These are phyloP conservation scores for Taxidea taxus DNA, from an alignment of 2,113 vertebrate genomes.

Conservation along the genomic window DNA sequence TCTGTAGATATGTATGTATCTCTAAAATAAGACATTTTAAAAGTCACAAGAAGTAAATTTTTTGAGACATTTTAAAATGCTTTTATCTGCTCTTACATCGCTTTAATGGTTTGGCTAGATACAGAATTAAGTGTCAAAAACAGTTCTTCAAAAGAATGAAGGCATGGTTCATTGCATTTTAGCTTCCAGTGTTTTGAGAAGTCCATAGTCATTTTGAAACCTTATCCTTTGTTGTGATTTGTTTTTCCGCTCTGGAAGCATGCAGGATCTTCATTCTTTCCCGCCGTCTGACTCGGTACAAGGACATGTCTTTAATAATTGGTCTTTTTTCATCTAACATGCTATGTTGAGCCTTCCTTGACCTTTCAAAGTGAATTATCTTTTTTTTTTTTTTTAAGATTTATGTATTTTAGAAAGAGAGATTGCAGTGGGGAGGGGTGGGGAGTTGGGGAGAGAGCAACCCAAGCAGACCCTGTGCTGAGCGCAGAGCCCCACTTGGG, in stretches of 20 bases:
- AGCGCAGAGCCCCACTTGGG: neutral
- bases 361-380: neutral
- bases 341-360: neutral
- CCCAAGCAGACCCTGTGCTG: neutral
- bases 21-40: neutral
- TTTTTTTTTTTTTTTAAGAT: neutral
- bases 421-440: neutral
- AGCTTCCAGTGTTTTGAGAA: neutral
- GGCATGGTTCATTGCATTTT: neutral
- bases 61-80: constrained; percentile 15
- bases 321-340: neutral
- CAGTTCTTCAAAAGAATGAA: constrained; percentile 13
- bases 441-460: neutral
- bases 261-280: neutral
- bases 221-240: neutral
- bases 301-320: neutral
- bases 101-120: neutral
- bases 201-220: neutral
- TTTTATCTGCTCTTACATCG: neutral
- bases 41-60: neutral
- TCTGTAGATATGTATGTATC: neutral
- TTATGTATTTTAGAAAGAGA: neutral
- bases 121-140: neutral
- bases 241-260: neutral
- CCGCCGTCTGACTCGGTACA: neutral